A percentile compares a stretch with the other conserved stretches of the same genome.
Evolutionary conservation across 2,113 vertebrate genomes (phyloP).

Genomic region (Bos indicus): DNA sequence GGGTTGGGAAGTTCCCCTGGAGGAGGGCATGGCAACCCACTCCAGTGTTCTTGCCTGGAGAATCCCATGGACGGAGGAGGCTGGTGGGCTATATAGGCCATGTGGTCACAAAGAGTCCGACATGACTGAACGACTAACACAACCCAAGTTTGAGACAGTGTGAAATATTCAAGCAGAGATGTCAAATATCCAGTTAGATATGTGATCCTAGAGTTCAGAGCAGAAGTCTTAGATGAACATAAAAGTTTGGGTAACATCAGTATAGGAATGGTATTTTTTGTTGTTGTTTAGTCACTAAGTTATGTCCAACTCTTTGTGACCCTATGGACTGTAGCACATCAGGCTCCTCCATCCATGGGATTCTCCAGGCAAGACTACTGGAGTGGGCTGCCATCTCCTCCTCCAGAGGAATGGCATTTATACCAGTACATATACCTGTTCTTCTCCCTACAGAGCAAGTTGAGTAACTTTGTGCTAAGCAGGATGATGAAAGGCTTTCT

Average conservation of each 20-base stretch:
- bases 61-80: neutral
- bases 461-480: neutral
- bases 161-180: neutral
- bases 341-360: neutral
- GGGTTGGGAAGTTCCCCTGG: neutral
- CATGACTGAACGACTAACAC: accelerated
- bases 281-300: neutral
- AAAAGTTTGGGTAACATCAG: neutral
- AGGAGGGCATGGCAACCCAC: neutral
- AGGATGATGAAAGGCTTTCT: neutral
- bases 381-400: neutral
- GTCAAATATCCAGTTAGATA: neutral
- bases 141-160: neutral
- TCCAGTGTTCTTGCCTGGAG: neutral
- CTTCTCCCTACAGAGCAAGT: too few relatives aligned
- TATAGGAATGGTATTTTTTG: neutral
- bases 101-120: neutral
- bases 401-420: neutral
- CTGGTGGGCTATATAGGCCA: neutral
- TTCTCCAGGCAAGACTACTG: neutral
- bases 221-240: neutral
- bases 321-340: neutral
- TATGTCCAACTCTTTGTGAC: neutral
- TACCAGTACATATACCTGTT: neutral
- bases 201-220: neutral